phyloP scores from a whole-genome alignment of 2,888 invertebrate species.

The Ariolimax columbianus region DNA sequence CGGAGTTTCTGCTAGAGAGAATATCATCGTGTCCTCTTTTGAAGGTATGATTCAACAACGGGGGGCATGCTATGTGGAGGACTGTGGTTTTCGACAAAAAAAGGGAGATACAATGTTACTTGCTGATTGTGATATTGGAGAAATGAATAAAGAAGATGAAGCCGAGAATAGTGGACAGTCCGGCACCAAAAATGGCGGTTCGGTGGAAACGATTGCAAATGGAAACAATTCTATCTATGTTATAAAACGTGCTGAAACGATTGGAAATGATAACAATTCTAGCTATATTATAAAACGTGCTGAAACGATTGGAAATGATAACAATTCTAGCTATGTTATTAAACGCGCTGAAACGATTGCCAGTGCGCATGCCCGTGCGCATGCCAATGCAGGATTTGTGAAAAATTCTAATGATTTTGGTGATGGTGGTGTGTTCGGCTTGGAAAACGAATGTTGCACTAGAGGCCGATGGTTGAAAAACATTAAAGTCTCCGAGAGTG shows the following conservation, averaged over 20 bases:
- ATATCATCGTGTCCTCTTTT: neutral
- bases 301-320: neutral
- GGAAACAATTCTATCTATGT: neutral
- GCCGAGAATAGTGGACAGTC: neutral
- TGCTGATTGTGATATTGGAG: neutral
- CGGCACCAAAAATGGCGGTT: neutral
- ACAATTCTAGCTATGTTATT: neutral
- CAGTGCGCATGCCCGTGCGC: no score
- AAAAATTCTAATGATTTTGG: neutral
- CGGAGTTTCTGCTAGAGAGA: neutral
- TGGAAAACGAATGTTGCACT: neutral
- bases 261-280: neutral
- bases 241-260: neutral
- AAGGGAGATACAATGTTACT: neutral
- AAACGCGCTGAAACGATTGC: neutral
- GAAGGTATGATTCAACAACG: conserved; percentile 25
- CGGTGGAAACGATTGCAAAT: neutral
- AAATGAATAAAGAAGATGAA: neutral
- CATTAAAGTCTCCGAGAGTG: neutral
- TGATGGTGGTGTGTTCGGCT: neutral
- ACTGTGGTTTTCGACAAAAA: conserved; percentile 28
- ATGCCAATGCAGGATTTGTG: neutral
- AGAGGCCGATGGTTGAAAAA: neutral
- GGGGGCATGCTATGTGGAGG: conserved; percentile 22
- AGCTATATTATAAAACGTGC: neutral